Conservation (phyloP, 2,888 invertebrate species). For the Synergus laeviventris region DNA sequence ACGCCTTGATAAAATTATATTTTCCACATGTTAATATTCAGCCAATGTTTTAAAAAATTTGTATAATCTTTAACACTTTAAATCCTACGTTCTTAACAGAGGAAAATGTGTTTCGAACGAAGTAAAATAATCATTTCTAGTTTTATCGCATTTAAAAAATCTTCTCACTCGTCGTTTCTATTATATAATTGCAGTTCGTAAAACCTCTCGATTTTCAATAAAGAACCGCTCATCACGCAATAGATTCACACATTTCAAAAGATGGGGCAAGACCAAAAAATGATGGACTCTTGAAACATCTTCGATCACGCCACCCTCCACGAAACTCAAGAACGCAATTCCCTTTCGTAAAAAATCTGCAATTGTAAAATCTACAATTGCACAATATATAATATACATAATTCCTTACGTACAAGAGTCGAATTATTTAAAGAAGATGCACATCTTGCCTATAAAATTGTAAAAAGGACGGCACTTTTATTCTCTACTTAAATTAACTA, state of each 20-base stretch:
- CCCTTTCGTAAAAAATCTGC: neutral
- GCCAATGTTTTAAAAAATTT: neutral
- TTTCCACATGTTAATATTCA: neutral
- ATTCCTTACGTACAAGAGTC: neutral
- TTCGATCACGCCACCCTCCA: conserved; percentile 25
- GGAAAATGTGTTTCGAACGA: neutral
- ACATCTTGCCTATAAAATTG: neutral
- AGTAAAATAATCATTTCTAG: neutral
- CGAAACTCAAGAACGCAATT: neutral
- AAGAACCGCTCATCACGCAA: conserved; percentile 2
- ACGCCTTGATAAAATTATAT: neutral
- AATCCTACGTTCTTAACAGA: neutral
- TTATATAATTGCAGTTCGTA: conserved; percentile 7
- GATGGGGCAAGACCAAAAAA: neutral
- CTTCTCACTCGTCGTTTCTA: neutral
- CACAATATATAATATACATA: neutral
- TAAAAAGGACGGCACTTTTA: conserved; percentile 18
- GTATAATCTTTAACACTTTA: neutral
- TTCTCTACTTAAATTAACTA: conserved; percentile 23
- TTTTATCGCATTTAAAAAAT: neutral
- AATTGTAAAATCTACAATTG: too few species aligned
- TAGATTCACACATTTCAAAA: neutral
- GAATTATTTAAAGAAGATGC: neutral
- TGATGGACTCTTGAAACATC: neutral
- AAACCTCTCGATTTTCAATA: conserved; percentile 14